Evolutionary conservation across 2,113 vertebrate genomes (phyloP), one percentile per base, ranked within the genome.

Genomic region (Jaculus jaculus): DNA sequence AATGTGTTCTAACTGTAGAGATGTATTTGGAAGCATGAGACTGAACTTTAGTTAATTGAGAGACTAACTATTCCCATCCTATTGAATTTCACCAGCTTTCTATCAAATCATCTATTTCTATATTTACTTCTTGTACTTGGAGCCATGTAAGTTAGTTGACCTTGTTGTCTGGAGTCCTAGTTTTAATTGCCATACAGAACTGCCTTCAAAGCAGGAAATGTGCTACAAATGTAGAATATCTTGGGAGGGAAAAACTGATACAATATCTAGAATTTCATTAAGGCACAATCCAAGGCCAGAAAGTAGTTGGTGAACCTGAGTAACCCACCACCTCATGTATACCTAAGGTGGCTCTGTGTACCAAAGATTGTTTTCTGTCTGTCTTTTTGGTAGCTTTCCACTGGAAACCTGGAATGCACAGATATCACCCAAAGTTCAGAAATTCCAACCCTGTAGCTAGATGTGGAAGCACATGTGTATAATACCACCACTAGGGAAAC

Each of bases 221-320:
- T 47, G 5, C 47, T 66, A 81, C n/a, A 84, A 84, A 82, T 65
- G 51, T 82, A 78, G 42, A 75, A 63, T 42, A 34, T 63, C 66
- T 60, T 34, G 24, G 69, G 26, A 81, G 37, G 7, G 37, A 18
- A 47, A 87, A 47, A 80, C 65, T 54, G 28, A 58, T 26, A 69
- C 9, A n/a, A 73, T 73, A 7, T 90, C 23, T 83, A 86, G 71
- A 84, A 90, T 83, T 79, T 85, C 34, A 72, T 79, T 79, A 71
- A 79, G 37, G 60, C 7, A 10, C 10, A 74, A 71, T 30, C 8
- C 30, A 77, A 72, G 26, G 1, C 54, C n/a, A 88, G 7, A 47
- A 78, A 51, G 32, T 26, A 12, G 21, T 75, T 51, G 7, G 13
- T 61, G 23, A 77, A 18, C n/a, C 23, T 20, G 5, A 58, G 2